Conservation (phyloP, 2,797 vertebrate species). For the Lagodon rhomboides region DNA sequence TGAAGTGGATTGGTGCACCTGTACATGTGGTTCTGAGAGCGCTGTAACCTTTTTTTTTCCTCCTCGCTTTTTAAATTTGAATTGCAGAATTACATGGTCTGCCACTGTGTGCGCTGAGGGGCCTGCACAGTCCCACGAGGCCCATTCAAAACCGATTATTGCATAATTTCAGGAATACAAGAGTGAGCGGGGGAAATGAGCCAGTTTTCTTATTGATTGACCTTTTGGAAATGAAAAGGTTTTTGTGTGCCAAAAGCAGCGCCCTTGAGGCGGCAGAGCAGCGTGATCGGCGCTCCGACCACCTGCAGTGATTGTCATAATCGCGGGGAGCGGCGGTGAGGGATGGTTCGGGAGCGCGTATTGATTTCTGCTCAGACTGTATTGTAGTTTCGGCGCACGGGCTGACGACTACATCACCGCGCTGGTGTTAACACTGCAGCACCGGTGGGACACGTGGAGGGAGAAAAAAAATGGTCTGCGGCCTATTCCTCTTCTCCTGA, state of each 20-base stretch:
- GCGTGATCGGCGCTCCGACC: conserved; percentile 46
- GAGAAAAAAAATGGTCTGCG: background rate
- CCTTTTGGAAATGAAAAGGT: conserved; percentile 49
- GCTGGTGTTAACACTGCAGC: conserved; percentile 40
- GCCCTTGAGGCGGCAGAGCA: conserved; percentile 39
- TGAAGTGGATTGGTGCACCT: no score
- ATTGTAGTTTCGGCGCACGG: conserved; percentile 45
- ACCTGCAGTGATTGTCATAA: conserved; percentile 56
- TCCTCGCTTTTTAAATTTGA: conserved; percentile 8
- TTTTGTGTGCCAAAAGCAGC: conserved; percentile 29
- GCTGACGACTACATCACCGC: conserved; percentile 44
- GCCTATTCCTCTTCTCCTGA: conserved; percentile 43
- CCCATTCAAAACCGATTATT: conserved; percentile 48
- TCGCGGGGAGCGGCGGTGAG: conserved; percentile 44
- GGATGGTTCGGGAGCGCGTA: conserved; percentile 24
- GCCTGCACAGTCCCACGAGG: conserved; percentile 7
- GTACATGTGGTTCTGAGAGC: background rate
- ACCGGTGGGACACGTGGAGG: conserved; percentile 33
- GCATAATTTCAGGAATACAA: conserved; percentile 47
- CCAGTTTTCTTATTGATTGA: conserved; percentile 51
- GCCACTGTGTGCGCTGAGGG: background rate
- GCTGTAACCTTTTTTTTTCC: conserved; percentile 12
- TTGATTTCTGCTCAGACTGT: conserved; percentile 65
- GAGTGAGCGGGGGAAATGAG: conserved; percentile 28
- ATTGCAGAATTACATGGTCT: background rate